These are phyloP conservation scores for Istiophorus platypterus DNA, from an alignment of 2,113 vertebrate genomes.

Conservation along the genomic window DNA sequence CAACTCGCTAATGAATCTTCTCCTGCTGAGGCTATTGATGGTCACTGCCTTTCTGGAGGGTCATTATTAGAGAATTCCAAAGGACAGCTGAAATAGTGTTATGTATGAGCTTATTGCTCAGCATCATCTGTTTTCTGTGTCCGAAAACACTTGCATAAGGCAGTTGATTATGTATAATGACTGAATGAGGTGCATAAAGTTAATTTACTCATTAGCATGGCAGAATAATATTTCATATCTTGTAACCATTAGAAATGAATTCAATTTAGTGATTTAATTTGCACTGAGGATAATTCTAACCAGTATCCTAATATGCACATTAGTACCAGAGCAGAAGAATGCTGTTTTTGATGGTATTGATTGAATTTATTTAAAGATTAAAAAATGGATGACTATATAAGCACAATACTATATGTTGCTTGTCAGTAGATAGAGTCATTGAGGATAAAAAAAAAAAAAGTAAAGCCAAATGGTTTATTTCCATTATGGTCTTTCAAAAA, in stretches of 20 bases:
- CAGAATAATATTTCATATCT: constrained; percentile 38
- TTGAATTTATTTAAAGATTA: constrained; percentile 1
- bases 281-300: constrained; percentile 1
- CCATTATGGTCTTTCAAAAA: not conserved
- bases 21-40: constrained; percentile 74
- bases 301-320: constrained; percentile 2
- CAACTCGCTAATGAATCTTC: constrained; percentile 75
- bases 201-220: constrained; percentile 41
- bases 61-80: constrained; percentile 77
- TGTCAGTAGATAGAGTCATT: not conserved
- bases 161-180: constrained; percentile 42
- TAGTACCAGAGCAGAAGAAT: not conserved
- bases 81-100: constrained; percentile 68
- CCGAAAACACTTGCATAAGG: constrained; percentile 32
- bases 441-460: constrained; percentile 17
- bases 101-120: constrained; percentile 53
- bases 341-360: not conserved
- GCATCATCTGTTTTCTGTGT: constrained; percentile 48
- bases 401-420: not conserved
- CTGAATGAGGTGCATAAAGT: constrained; percentile 45
- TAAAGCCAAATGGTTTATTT: not conserved
- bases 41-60: constrained; percentile 67
- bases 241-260: constrained; percentile 28
- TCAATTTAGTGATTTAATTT: constrained; percentile 42
- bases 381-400: not conserved